Base-by-base conservation (phyloP, 2,888 invertebrate species). In the Patella depressa region DNA sequence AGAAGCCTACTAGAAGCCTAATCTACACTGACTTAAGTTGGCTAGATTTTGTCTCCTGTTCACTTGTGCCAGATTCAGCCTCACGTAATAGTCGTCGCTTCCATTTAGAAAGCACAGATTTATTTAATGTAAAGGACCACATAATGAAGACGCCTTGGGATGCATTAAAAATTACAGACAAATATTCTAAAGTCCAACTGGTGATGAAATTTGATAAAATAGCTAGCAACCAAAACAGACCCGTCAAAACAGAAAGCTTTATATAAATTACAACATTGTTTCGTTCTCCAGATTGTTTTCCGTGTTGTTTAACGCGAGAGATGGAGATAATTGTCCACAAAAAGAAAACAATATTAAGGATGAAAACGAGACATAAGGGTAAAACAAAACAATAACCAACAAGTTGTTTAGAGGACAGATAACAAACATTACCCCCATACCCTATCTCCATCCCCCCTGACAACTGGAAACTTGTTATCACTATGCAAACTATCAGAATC, bases 91-190 rank as follows among this genome's bases (percentile, higher is more conserved):
- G 45, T 45, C 45, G 9, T 45, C 45, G 45, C 45, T 65, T 65
- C 65, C 65, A 65, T 19, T 65, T 65, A 24, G 19, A 24, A 12
- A 77, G 54, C 11, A 85, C 83, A 45, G 84, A 72, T 45, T 59
- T 73, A 76, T 85, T 87, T 69, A 82, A 78, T 1, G 82, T 77
- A 57, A 82, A 85, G 19, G 85, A 83, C 7, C 84, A 24, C 53
- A 85, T 85, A 45, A 87, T 80, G 71, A 85, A 82, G 4, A 85
- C 59, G 0, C 87, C 87, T 76, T 87, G 87, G 0, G 80, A 76
- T 2, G 82, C 84, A 34, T 82, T 85, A 3, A 85, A 71, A 17
- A 79, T 75, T 7, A 83, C 81, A 11, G 81, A 82, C 54, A 85
- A 53, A 70, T 82, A 84, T 3, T 82, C 81, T 24, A 85, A 80